Percentiles rank a stretch among this genome's conserved stretches.
These are phyloP conservation scores for Myxocyprinus asiaticus DNA, from an alignment of 2,113 vertebrate species.

Conservation along the genomic window DNA sequence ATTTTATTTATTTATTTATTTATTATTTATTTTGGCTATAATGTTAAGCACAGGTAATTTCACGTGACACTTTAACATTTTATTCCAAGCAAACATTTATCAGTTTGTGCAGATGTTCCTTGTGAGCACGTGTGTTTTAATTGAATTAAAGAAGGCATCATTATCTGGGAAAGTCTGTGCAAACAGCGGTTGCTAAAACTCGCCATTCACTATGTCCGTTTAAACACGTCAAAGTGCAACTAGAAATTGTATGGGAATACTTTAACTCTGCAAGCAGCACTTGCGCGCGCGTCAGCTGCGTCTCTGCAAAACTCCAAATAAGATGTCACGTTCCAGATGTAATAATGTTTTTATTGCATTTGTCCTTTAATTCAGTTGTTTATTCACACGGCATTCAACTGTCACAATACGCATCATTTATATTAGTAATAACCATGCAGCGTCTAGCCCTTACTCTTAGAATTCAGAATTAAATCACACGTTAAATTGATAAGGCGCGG, in stretches of 20 bases:
- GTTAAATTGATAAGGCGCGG: conserved; percentile 37
- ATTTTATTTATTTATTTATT: too few relatives aligned
- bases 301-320: conserved; percentile 42
- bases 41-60: neutral
- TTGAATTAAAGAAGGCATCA: neutral
- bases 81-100: neutral
- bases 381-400: conserved; percentile 1
- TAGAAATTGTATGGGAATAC: neutral
- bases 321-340: conserved; percentile 52
- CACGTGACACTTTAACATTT: neutral
- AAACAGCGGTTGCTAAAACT: neutral
- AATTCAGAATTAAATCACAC: conserved; percentile 19
- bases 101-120: neutral
- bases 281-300: conserved; percentile 38
- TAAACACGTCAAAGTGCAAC: neutral
- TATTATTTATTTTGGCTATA: too few relatives aligned
- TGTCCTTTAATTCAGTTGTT: conserved; percentile 11
- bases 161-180: neutral
- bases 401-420: neutral
- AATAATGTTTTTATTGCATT: conserved; percentile 33
- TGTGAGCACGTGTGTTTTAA: neutral
- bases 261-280: conserved; percentile 43
- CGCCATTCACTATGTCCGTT: neutral
- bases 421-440: conserved; percentile 1
- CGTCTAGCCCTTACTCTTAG: neutral